A percentile compares a stretch with the other conserved stretches of the same genome.
Evolutionary conservation across 2,888 invertebrate species (phyloP).

Genomic region (Apamea crenata): DNA sequence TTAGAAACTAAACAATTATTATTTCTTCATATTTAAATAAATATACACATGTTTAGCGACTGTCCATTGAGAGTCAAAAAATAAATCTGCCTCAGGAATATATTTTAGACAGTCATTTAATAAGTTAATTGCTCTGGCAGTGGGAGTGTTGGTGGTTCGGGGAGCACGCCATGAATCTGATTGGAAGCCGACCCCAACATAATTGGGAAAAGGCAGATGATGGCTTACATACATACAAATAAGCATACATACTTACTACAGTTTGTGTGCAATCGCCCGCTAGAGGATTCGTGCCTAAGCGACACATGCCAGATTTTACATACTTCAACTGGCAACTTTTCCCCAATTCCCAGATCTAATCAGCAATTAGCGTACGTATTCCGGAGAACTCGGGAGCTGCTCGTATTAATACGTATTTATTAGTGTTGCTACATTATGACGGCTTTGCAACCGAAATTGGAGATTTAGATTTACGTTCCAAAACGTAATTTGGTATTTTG

Average conservation of each 20-base stretch:
- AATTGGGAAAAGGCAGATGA: no score
- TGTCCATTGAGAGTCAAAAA: no score
- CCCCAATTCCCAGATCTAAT: conserved; percentile 71
- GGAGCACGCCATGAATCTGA: no score
- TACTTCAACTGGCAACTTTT: conserved; percentile 63
- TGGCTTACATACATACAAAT: no score
- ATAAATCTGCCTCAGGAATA: no score
- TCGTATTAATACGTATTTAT: conserved; percentile 70
- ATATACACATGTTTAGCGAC: no score
- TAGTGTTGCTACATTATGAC: conserved; percentile 60
- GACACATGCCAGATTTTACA: conserved; percentile 60
- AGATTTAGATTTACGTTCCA: conserved; percentile 4
- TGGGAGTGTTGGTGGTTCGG: no score
- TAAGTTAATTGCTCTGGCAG: no score
- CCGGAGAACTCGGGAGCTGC: conserved; percentile 64
- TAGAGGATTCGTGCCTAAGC: conserved; percentile 54
- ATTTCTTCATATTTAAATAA: no score
- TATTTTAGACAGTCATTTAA: no score
- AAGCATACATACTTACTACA: neutral
- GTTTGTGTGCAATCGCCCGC: conserved; percentile 47
- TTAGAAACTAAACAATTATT: no score
- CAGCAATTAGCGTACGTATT: conserved; percentile 71
- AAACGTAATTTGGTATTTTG: neutral
- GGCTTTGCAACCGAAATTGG: conserved; percentile 32
- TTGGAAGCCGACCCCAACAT: no score